A percentile compares a stretch with the other conserved stretches of the same genome.
phyloP scores from a whole-genome alignment of 2,113 vertebrate species.

The Choloepus hoffmanni region DNA sequence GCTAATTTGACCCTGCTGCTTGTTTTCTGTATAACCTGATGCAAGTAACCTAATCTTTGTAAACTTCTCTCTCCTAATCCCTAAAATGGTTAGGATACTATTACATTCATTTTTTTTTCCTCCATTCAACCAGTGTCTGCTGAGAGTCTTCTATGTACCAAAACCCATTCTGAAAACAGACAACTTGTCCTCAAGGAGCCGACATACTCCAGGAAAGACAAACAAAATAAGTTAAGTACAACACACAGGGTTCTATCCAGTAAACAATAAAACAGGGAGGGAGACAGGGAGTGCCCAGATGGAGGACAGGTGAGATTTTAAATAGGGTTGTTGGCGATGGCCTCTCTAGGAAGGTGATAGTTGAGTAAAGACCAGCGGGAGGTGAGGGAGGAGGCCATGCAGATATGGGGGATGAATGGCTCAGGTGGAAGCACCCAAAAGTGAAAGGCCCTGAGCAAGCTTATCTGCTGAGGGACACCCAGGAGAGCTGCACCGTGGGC shows the following conservation, averaged over 20 bases:
- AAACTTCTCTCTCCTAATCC: background rate
- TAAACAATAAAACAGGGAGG: background rate
- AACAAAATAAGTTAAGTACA: background rate
- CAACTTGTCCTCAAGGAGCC: background rate
- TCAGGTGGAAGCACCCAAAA: background rate
- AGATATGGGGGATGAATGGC: fast-evolving
- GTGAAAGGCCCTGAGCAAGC: background rate
- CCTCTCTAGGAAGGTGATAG: background rate
- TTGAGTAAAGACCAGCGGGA: background rate
- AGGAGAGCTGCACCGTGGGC: background rate
- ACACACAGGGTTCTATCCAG: fast-evolving
- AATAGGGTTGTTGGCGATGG: background rate
- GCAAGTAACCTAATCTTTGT: background rate
- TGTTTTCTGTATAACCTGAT: background rate
- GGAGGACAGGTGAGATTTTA: background rate
- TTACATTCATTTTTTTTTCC: background rate
- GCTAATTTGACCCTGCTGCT: background rate
- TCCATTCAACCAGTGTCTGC: background rate
- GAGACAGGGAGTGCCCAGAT: background rate
- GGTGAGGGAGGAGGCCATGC: fast-evolving
- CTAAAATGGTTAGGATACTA: background rate
- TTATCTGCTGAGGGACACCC: fast-evolving
- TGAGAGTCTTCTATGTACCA: background rate
- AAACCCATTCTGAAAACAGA: background rate
- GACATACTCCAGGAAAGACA: background rate